phyloP scores from a whole-genome alignment of 2,888 invertebrate genomes.

The Synergus umbraculus region DNA sequence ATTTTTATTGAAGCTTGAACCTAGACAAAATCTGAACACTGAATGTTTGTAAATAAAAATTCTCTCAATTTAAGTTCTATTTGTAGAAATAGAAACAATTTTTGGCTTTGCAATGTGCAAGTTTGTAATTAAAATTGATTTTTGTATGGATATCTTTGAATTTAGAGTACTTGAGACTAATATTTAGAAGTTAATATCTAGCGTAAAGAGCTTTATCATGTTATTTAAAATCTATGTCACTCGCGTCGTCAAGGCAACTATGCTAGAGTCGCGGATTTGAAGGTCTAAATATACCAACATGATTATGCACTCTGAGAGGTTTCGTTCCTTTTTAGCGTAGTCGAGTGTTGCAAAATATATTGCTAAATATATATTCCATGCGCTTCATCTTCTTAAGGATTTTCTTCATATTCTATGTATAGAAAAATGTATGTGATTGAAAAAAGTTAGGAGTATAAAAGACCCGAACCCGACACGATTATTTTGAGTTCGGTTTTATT shows the following conservation, averaged over 20 bases:
- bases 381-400: background rate
- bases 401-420: background rate
- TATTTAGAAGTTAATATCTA: constrained; percentile 5
- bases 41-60: background rate
- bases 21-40: background rate
- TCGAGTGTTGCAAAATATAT: constrained; percentile 12
- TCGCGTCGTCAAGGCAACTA: constrained; percentile 33
- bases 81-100: too few relatives aligned
- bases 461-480: too few relatives aligned
- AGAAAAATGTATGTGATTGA: background rate
- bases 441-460: too few relatives aligned
- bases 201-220: background rate
- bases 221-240: constrained; percentile 45
- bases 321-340: constrained; percentile 37
- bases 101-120: too few relatives aligned
- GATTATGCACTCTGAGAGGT: constrained; percentile 39
- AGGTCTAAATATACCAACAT: constrained; percentile 45
- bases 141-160: background rate
- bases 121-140: too few relatives aligned
- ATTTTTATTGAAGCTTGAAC: background rate
- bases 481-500: too few relatives aligned
- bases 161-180: background rate
- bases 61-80: too few relatives aligned
- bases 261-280: constrained; percentile 35
- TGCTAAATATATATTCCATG: constrained; percentile 9